phyloP scores from a whole-genome alignment of 2,888 invertebrate species.

The Macrosiphum euphorbiae region DNA sequence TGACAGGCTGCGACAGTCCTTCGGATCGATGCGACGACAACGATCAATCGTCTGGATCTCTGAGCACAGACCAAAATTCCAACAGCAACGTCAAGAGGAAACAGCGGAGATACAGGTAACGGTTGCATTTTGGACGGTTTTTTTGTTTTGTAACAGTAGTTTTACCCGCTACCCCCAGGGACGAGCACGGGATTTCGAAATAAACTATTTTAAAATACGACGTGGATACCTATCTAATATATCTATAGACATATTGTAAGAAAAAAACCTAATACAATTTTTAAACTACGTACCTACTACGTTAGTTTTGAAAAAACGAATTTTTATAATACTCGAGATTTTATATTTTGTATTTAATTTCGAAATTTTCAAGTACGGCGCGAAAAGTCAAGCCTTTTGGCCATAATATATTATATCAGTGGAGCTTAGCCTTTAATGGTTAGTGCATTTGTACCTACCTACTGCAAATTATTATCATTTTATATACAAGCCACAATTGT shows the following conservation, averaged over 20 bases:
- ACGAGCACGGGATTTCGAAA: neutral
- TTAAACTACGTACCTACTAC: neutral
- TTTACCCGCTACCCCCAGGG: neutral
- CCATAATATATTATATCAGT: neutral
- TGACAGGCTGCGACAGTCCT: slow-evolving; percentile 33
- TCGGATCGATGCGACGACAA: slow-evolving; percentile 55
- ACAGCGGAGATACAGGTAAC: slow-evolving; percentile 76
- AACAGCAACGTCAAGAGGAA: slow-evolving; percentile 72
- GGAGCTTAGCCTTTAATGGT: neutral
- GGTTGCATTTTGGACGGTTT: neutral
- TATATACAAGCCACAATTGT: neutral
- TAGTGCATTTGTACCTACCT: no score
- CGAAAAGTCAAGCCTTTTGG: neutral
- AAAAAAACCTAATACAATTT: neutral
- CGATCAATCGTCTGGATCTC: slow-evolving; percentile 53
- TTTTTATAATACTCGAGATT: neutral
- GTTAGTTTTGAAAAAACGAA: neutral
- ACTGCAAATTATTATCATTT: no score
- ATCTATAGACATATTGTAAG: neutral
- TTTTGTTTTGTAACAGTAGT: no score
- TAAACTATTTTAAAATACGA: neutral
- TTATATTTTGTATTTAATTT: neutral
- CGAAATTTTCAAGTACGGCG: neutral
- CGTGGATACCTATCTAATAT: neutral
- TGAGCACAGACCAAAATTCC: slow-evolving; percentile 47